Conservation (phyloP, 2,888 invertebrate genomes). For the Drosophila setosimentum region DNA sequence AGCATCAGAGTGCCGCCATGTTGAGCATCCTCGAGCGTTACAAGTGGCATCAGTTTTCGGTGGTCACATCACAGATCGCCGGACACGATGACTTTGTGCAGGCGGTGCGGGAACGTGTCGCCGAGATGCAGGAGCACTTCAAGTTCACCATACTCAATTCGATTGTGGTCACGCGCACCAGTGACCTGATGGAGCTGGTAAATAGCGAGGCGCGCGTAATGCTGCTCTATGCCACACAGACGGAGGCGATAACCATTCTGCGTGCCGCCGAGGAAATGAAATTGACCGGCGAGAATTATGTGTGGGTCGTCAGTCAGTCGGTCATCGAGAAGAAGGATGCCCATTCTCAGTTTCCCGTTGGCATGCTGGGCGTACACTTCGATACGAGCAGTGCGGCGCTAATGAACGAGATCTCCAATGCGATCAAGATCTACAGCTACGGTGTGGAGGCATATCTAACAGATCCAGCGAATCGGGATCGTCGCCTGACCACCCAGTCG, state of each 20-base stretch:
- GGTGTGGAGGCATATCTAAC: constrained; percentile 94
- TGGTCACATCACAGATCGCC: constrained; percentile 96
- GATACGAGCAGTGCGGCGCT: constrained; percentile 94
- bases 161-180: constrained; percentile 91
- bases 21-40: constrained; percentile 96
- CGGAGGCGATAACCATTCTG: constrained; percentile 94
- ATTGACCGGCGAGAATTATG: constrained; percentile 91
- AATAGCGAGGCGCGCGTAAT: constrained; percentile 96
- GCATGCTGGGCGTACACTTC: constrained; percentile 97
- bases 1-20: constrained; percentile 98
- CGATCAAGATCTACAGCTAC: constrained; percentile 95
- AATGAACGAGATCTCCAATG: constrained; percentile 94
- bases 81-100: constrained; percentile 98
- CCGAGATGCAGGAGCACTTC: constrained; percentile 91
- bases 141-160: constrained; percentile 95
- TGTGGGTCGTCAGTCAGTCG: constrained; percentile 98
- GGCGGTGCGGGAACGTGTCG: constrained; percentile 94
- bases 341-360: constrained; percentile 93
- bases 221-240: constrained; percentile 95
- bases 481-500: constrained; percentile 86
- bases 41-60: constrained; percentile 98
- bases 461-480: constrained; percentile 88
- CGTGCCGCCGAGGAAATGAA: constrained; percentile 85
- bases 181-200: constrained; percentile 92
- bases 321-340: constrained; percentile 93